Base-by-base conservation (phyloP, 2,888 invertebrate species). In the Listrodromus nycthemerus region DNA sequence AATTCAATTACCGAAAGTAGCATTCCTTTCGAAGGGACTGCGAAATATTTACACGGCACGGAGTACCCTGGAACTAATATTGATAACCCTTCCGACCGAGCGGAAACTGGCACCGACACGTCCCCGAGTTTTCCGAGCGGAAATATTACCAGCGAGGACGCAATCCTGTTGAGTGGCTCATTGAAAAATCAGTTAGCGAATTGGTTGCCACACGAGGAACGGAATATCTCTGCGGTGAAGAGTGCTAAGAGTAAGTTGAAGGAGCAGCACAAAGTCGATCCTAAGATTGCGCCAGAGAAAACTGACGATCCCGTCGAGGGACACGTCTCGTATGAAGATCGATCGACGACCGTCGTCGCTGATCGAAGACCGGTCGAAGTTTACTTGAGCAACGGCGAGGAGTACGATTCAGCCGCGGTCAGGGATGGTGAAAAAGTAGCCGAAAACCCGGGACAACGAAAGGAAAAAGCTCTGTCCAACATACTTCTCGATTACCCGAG, bases 131-230 rank as follows among this genome's bases (percentile, higher is more conserved):
- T 82, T 71, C 79, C 75, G 66, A 71, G 71, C 41, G 79, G 79
- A 76, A 84, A 76, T 71, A 45, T 33, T 50, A 30, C 76, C 48
- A 73, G 27, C 19, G 73, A 63, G 75, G 76, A 82, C n/a, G 84
- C 70, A 79, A 79, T 82, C 65, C 30, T 24, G 75, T 45, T 65
- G 79, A 85, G 79, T 79, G 82, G 80, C 70, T 83, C 74, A 80
- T 81, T 79, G 74, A 77, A 70, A 81, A 75, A 85, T 67, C 83
- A 83, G 78, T 69, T 80, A 80, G 78, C 65, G 66, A 75, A 85
- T 85, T 80, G 83, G 83, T 61, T 79, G 70, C 52, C 76, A 63
- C 66, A 76, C 75, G 79, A 61, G 30, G 69, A 50, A 21, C 37
- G 37, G 33, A 78, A 69, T 45, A 80, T 48, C 61, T 73, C 27